Conservation (phyloP, 2,888 invertebrate species). For the Monochamus alternatus region DNA sequence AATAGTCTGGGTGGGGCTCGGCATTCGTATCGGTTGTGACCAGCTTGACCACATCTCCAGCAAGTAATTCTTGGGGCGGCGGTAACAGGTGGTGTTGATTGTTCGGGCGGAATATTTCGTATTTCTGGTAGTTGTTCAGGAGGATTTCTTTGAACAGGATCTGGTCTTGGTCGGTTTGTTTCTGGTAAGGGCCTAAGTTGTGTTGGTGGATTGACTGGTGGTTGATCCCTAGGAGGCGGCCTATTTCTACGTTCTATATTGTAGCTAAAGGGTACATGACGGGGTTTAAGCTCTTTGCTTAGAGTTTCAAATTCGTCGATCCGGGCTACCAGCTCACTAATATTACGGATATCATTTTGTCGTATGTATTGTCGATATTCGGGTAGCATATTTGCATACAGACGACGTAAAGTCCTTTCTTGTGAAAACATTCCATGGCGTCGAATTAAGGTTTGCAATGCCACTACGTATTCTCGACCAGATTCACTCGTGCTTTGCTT, state of each 20-base stretch:
- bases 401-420: background rate
- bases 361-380: background rate
- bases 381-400: background rate
- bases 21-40: background rate
- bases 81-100: background rate
- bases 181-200: background rate
- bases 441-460: background rate
- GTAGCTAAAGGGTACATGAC: too few species aligned
- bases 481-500: background rate
- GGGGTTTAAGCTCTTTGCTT: background rate
- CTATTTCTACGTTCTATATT: too few species aligned
- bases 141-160: background rate
- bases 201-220: too few species aligned
- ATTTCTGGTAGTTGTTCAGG: background rate
- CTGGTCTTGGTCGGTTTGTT: background rate
- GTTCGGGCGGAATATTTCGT: background rate
- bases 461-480: too few species aligned
- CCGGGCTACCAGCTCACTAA: background rate
- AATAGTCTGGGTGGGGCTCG: too few species aligned
- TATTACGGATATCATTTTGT: background rate
- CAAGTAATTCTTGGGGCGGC: background rate
- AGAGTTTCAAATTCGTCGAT: background rate
- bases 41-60: constrained; percentile 5
- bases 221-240: too few species aligned
- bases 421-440: background rate